Evolutionary conservation across 2,888 invertebrate genomes (phyloP), one percentile per base, ranked within the genome.

Genomic region (Mesorhabditis sp.): DNA sequence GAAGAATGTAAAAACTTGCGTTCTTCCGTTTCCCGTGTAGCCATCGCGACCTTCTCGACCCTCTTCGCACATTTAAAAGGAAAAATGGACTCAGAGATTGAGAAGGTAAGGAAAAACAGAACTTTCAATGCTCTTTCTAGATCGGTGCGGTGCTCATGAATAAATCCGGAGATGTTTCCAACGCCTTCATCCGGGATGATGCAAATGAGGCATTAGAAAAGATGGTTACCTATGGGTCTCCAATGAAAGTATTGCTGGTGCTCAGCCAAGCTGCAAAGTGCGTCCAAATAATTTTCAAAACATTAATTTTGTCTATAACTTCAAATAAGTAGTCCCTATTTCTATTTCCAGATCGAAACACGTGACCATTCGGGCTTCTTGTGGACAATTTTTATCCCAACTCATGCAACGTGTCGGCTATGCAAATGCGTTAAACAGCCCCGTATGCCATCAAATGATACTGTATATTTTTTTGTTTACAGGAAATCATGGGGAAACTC

Each of bases 121-220:
- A n/a, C n/a, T 41, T 13, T 3, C 58, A 58, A 58, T 6, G 43
- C 13, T 4, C 4, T 4, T 67, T 70, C 43, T 69, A 78, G 78
- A 72, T 73, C 44, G 70, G 74, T 7, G 68, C 70, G 4, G 80
- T 82, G 43, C 76, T 82, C 6, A 69, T 81, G 73, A 68, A 67
- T 4, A 77, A 77, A 62, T 68, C 80, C 4, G 82, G 82, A 67
- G 94, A 94, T 0, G 96, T 97, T 85, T 95, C 94, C 5, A 95
- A 95, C 87, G 91, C 92, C 80, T 95, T 97, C 86, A 90, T 97
- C 67, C 90, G 95, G 42, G 92, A 92, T 50, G 96, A 96, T 87
- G 93, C 94, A 4, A 91, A 91, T 70, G 89, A 90, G 7, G 92
- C 95, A 1, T 87, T 97, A 62, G 92, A 91, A 80, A 89, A 90